Base-by-base conservation (phyloP, 2,888 invertebrate genomes). In the Operophtera brumata region DNA sequence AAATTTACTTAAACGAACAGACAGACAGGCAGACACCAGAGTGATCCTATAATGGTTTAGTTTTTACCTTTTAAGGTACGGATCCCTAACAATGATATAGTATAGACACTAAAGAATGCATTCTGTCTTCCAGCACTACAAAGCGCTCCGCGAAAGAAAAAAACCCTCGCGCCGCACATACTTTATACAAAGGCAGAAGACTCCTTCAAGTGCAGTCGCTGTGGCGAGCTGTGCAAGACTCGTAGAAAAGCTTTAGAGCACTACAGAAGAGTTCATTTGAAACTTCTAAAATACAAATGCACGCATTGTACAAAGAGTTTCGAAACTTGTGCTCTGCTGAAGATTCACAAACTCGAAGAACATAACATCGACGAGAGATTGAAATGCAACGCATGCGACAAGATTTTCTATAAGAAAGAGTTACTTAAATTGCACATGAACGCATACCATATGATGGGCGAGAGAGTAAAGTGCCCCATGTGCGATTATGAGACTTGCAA, bases 381-480 rank as follows among this genome's bases (percentile, higher is more conserved):
- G 53, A 75, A 81, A 3, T 89, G 88, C 43, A 80, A 82, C 50
- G 89, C 88, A 0, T 88, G 88, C 63, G 80, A 80, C 10, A 75
- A 76, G 1, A 62, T 49, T 0, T 88, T 84, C 54, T 85, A 84
- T 59, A 77, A 80, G 0, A 77, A 79, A 57, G 64, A 75, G 0
- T 83, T 84, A 26, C 47, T 87, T 0, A 46, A 70, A 0, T 81
- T 76, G 13, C 88, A 88, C 25, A 80, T 73, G 0, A 81, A 85
- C 49, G 78, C 70, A 8, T 88, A 79, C 25, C 88, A 88, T 13
- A 87, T 86, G 86, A 59, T 88, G 0, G 88, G 88, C 0, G 77
- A 78, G 55, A 77, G 74, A 37, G 71, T 74, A 13, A 79, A 80
- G 28, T 88, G 87, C 30, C 72, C 79, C 1, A 62, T 69, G 1